Conservation (phyloP, 2,888 invertebrate genomes). For the Ypsolopha scabrella region DNA sequence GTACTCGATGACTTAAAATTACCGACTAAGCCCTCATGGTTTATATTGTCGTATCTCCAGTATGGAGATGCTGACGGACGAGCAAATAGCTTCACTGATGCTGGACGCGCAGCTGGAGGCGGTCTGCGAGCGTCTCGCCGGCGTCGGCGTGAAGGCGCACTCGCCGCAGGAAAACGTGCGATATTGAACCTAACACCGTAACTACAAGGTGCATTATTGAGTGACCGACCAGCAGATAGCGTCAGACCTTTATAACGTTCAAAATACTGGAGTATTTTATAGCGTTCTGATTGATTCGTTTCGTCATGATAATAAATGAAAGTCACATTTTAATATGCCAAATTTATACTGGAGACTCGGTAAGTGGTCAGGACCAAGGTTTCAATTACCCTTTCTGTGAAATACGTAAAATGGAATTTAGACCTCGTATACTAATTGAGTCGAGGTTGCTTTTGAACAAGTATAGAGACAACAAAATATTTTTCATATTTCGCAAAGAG, state of each 20-base stretch:
- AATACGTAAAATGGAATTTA: too few relatives aligned
- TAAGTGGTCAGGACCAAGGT: too few relatives aligned
- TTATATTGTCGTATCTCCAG: constrained; percentile 66
- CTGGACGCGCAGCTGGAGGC: constrained; percentile 77
- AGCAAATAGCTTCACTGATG: constrained; percentile 81
- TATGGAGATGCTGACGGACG: constrained; percentile 82
- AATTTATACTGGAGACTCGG: too few relatives aligned
- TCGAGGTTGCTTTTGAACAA: too few relatives aligned
- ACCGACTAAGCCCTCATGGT: too few relatives aligned
- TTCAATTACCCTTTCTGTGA: too few relatives aligned
- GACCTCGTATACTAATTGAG: too few relatives aligned
- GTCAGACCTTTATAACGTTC: neutral
- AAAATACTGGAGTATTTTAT: neutral
- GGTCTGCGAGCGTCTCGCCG: constrained; percentile 76
- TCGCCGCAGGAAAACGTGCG: neutral
- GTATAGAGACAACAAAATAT: too few relatives aligned
- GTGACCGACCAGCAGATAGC: neutral
- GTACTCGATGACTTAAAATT: too few relatives aligned
- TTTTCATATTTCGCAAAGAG: too few relatives aligned
- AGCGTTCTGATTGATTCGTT: neutral
- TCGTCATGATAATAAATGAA: neutral
- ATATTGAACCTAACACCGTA: neutral
- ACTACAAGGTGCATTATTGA: neutral
- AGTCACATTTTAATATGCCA: neutral
- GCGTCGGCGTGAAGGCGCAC: constrained; percentile 24